Evolutionary conservation across 2,797 vertebrate species (phyloP), one percentile per base, ranked within the genome.

Genomic region (Lacerta viridis): DNA sequence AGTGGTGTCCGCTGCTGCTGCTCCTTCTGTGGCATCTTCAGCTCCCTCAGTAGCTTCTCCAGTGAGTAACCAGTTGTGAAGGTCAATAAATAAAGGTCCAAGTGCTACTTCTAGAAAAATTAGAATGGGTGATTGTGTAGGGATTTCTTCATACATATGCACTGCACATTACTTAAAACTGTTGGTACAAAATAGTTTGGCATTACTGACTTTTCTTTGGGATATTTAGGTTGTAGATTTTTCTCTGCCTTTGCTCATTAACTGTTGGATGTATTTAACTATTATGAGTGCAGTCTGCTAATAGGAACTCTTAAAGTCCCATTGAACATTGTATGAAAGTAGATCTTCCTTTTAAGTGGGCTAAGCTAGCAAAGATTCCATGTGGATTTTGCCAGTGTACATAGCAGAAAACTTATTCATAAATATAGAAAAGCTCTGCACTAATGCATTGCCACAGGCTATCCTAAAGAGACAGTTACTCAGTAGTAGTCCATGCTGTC

Each of bases 21-120:
- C 95, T 66, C 95, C 96, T 41, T 90, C 92, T 4, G 71, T 97
- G 55, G 96, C 95, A 81, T 90, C 96, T 0, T 85, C 93, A 5
- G 94, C 94, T 23, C 87, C 94, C 3, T 20, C 86, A 41, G 46
- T 86, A 0, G 8, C 36, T 1, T 6, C 94, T 39, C 27, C 64
- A 80, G 97, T 97, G 88, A 97, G 97, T 96, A 82, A 17, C 6
- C 61, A 11, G 9, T 64, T 29, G 0, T 0, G 11, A 71, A 41
- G 64, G 29, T 36, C 43, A 81, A 75, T 61, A 75, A 11, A 27
- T 27, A 36, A 84, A 77, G 29, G 41, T 7, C 80, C 2, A 9
- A 2, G 27, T 8, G 17, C 50, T 46, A 0, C 0, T 69, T 78
- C 55, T 0, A 39, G 6, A 17, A 2, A 0, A 46, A 11, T 20